Conservation (phyloP, 2,113 vertebrate species). For the Argyrosomus japonicus region DNA sequence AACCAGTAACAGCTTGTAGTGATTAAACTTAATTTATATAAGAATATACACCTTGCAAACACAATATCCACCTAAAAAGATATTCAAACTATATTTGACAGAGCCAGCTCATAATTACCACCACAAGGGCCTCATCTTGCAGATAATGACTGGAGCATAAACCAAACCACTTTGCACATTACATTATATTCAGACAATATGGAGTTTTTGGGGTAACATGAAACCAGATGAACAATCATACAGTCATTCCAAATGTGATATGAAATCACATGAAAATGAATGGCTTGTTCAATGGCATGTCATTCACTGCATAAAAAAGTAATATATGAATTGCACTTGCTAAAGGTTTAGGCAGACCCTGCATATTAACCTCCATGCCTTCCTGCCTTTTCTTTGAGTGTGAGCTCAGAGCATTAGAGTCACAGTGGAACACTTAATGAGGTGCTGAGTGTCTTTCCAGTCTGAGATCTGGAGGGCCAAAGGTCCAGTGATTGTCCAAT, state of each 20-base stretch:
- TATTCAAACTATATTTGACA: not conserved
- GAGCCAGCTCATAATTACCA: not conserved
- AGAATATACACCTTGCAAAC: not conserved
- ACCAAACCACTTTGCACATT: not conserved
- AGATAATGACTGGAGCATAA: not conserved
- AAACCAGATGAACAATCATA: not conserved
- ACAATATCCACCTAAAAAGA: not conserved
- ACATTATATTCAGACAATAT: not conserved
- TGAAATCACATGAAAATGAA: not conserved
- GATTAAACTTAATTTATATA: not conserved
- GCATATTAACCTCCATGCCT: slow-evolving; percentile 16
- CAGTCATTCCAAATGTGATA: no score
- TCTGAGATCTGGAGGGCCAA: slow-evolving; percentile 20
- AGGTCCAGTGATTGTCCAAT: slow-evolving; percentile 28
- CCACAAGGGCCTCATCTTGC: not conserved
- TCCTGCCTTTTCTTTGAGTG: slow-evolving; percentile 31
- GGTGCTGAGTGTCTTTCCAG: slow-evolving; percentile 61
- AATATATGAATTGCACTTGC: slow-evolving; percentile 36
- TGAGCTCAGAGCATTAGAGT: slow-evolving; percentile 23
- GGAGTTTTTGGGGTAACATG: no score
- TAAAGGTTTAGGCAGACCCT: slow-evolving; percentile 35
- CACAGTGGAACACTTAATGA: slow-evolving; percentile 58
- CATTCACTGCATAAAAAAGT: not conserved
- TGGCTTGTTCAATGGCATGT: not conserved
- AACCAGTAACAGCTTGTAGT: not conserved